Evolutionary conservation across 2,797 vertebrate species (phyloP).

Genomic region (Erethizon dorsatum): DNA sequence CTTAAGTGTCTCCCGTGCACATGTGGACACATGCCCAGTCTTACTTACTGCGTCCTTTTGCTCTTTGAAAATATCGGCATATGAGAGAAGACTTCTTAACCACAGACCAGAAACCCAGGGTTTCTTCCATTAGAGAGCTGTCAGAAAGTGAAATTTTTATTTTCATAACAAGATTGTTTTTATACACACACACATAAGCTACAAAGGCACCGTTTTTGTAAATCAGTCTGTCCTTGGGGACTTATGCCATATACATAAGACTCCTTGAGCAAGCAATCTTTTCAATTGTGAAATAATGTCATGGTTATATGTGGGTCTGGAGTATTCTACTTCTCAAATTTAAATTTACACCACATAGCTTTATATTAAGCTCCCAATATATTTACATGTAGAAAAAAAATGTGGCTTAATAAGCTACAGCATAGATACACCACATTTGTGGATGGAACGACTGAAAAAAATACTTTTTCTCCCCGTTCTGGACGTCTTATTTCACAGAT

Average conservation of each 20-base stretch:
- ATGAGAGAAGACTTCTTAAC: background rate
- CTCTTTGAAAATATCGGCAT: background rate
- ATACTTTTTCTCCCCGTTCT: background rate
- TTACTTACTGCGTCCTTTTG: background rate
- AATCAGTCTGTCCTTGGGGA: slow-evolving; percentile 10
- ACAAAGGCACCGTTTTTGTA: slow-evolving; percentile 19
- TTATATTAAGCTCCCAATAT: background rate
- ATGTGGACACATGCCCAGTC: too few relatives aligned
- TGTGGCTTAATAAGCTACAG: background rate
- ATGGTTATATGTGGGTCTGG: background rate
- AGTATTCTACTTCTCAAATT: slow-evolving; percentile 28
- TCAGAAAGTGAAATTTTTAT: slow-evolving; percentile 57
- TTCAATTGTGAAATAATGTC: slow-evolving; percentile 33
- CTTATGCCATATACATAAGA: background rate
- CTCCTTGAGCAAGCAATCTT: slow-evolving; percentile 20
- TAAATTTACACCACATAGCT: background rate
- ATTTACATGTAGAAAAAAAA: background rate
- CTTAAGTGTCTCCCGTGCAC: too few relatives aligned
- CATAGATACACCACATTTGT: background rate
- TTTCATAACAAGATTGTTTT: slow-evolving; percentile 45
- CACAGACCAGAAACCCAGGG: background rate
- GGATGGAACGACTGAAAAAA: background rate
- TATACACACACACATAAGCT: background rate
- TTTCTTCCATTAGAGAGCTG: slow-evolving; percentile 44
- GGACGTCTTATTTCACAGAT: background rate